phyloP scores from a whole-genome alignment of 2,888 invertebrate genomes.

The Yponomeuta evonymella region DNA sequence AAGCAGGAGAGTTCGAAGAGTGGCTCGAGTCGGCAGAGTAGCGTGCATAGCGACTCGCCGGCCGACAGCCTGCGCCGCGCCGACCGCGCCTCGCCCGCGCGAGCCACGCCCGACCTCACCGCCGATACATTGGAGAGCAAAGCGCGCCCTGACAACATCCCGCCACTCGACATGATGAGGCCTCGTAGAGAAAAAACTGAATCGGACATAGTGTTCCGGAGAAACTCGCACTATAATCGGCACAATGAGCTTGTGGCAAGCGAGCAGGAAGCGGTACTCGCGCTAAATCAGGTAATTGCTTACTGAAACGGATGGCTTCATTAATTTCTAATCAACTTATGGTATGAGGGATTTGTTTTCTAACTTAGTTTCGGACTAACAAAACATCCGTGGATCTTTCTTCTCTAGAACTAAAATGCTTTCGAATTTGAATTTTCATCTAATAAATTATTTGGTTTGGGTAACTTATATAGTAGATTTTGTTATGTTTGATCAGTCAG shows the following conservation, averaged over 20 bases:
- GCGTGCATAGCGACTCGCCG: slow-evolving; percentile 63
- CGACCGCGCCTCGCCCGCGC: slow-evolving; percentile 52
- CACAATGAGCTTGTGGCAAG: slow-evolving; percentile 59
- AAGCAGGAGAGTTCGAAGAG: slow-evolving; percentile 58
- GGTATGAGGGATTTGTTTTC: slow-evolving; percentile 65
- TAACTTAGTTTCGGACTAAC: slow-evolving; percentile 55
- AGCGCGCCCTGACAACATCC: neutral
- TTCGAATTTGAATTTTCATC: neutral
- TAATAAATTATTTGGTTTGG: slow-evolving; percentile 6
- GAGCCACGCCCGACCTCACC: slow-evolving; percentile 57
- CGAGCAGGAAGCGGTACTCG: slow-evolving; percentile 76
- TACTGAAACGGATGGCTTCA: slow-evolving; percentile 64
- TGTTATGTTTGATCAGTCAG: neutral
- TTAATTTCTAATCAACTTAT: slow-evolving; percentile 54
- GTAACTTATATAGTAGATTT: neutral
- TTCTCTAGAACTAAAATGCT: neutral
- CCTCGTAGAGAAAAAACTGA: slow-evolving; percentile 92
- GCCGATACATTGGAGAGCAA: slow-evolving; percentile 32
- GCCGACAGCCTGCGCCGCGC: slow-evolving; percentile 59
- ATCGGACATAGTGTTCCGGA: slow-evolving; percentile 88
- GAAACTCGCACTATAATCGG: slow-evolving; percentile 65
- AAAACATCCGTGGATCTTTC: slow-evolving; percentile 15
- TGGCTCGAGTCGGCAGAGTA: slow-evolving; percentile 58
- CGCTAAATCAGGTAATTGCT: slow-evolving; percentile 71
- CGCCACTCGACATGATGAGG: slow-evolving; percentile 63